Percentiles rank a stretch among this genome's conserved stretches.
Evolutionary conservation across 2,113 vertebrate species (phyloP).

Genomic region (Dermatemys mawii): DNA sequence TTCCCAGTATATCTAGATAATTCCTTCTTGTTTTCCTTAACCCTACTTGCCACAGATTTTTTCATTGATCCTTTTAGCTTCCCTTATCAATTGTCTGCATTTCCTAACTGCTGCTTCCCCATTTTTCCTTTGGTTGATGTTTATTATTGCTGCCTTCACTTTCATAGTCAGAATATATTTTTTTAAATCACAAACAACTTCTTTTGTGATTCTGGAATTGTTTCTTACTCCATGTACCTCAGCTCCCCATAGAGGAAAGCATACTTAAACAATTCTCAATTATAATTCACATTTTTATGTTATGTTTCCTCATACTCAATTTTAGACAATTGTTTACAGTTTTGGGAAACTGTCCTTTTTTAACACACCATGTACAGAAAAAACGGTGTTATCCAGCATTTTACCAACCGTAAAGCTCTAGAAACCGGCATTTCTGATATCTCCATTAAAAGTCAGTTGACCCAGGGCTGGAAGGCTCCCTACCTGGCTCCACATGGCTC

Average conservation of each 20-base stretch:
- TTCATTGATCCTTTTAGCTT: conserved; percentile 32
- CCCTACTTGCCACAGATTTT: not conserved
- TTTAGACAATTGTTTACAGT: conserved; percentile 18
- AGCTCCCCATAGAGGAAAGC: too few species aligned
- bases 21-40: conserved; percentile 19
- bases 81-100: conserved; percentile 30
- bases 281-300: conserved; percentile 20
- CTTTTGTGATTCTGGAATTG: not conserved
- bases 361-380: not conserved
- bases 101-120: conserved; percentile 12
- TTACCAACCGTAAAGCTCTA: not conserved
- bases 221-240: too few species aligned
- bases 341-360: conserved; percentile 22
- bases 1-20: conserved; percentile 13
- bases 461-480: too few species aligned
- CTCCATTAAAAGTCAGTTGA: too few species aligned
- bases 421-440: too few species aligned
- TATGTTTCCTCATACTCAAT: conserved; percentile 24
- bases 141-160: conserved; percentile 40
- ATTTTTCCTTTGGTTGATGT: not conserved
- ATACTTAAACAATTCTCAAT: conserved; percentile 30
- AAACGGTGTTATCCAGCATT: too few species aligned
- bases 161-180: not conserved
- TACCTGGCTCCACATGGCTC: too few species aligned
- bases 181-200: conserved; percentile 1